Percentiles rank a stretch among this genome's conserved stretches.
These are phyloP conservation scores for Papilio machaon DNA, from an alignment of 1,140 invertebrate species.

Conservation along the genomic window DNA sequence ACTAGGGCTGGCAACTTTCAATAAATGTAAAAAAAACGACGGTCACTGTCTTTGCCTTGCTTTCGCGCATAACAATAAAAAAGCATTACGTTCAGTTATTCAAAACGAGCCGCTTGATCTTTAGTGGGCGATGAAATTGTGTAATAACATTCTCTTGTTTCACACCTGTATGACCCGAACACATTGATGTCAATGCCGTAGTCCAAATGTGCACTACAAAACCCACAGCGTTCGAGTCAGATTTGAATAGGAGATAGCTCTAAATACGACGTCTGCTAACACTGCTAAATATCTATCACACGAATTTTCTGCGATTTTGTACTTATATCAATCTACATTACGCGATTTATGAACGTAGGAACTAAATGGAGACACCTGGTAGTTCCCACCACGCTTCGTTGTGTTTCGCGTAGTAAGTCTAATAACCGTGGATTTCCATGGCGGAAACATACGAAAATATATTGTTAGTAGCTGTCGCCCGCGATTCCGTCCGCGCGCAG, in stretches of 20 bases:
- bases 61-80: too few species aligned
- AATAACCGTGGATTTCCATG: not conserved
- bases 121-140: not conserved
- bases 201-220: not conserved
- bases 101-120: not conserved
- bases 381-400: not conserved
- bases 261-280: not conserved
- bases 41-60: not conserved
- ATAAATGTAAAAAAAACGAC: not conserved
- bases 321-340: not conserved
- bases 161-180: not conserved
- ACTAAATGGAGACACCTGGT: not conserved
- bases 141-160: too few species aligned
- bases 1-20: not conserved
- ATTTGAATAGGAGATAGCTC: not conserved
- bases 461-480: too few species aligned
- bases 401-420: not conserved
- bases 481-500: too few species aligned
- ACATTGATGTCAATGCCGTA: too few species aligned
- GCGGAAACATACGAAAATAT: too few species aligned
- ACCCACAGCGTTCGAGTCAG: not conserved
- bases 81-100: not conserved
- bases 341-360: not conserved
- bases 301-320: not conserved
- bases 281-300: not conserved